These are phyloP conservation scores for Drosophila barbarae DNA, from an alignment of 2,888 invertebrate species.

Conservation along the genomic window DNA sequence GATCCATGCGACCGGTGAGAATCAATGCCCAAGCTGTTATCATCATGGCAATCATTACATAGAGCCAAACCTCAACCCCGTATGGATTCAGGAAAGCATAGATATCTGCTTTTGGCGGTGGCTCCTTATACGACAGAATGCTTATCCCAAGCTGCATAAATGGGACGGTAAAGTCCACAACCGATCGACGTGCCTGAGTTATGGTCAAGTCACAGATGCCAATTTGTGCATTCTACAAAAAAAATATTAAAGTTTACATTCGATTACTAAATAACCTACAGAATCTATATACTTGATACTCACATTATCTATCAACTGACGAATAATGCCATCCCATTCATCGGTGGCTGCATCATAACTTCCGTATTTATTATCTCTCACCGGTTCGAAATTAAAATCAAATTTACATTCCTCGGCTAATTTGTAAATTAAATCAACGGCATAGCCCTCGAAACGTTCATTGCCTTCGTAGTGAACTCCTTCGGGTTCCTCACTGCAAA, in stretches of 20 bases:
- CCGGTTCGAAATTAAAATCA: constrained; percentile 86
- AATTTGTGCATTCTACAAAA: constrained; percentile 91
- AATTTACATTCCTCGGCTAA: constrained; percentile 86
- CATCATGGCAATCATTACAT: constrained; percentile 91
- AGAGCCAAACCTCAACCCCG: constrained; percentile 92
- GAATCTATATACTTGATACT: constrained; percentile 55
- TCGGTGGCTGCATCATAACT: constrained; percentile 84
- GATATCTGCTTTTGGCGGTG: constrained; percentile 87
- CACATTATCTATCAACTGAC: constrained; percentile 87
- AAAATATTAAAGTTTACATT: too few species aligned
- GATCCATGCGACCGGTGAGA: constrained; percentile 83
- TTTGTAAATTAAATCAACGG: constrained; percentile 92
- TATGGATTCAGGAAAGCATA: constrained; percentile 95
- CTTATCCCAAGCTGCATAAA: constrained; percentile 98
- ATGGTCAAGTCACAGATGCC: constrained; percentile 98
- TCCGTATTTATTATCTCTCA: constrained; percentile 87
- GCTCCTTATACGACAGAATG: constrained; percentile 88
- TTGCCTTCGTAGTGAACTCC: constrained; percentile 83
- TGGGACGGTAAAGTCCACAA: constrained; percentile 96
- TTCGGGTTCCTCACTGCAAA: constrained; percentile 62
- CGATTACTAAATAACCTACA: too few species aligned
- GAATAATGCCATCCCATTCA: constrained; percentile 89
- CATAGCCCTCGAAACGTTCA: constrained; percentile 91
- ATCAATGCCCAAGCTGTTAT: constrained; percentile 90
- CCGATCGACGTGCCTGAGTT: constrained; percentile 92